phyloP scores from a whole-genome alignment of 2,888 invertebrate species.

The Andrena flavipes region DNA sequence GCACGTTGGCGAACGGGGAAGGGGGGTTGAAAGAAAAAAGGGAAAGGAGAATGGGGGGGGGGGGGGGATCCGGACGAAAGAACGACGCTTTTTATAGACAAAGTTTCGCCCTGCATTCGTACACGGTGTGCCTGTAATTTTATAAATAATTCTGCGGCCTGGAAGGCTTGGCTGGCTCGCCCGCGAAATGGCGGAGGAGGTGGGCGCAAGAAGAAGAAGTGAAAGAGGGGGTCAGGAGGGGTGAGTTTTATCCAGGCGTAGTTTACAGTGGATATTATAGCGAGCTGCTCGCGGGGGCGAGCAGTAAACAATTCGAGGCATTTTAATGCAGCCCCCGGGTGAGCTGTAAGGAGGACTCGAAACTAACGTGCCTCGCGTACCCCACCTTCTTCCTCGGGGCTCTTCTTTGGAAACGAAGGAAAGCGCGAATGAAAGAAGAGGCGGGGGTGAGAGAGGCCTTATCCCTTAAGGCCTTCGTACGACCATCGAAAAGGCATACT shows the following conservation, averaged over 20 bases:
- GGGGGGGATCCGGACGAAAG: conserved; percentile 13
- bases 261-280: conserved; percentile 76
- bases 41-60: not conserved
- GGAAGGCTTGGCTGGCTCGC: conserved; percentile 28
- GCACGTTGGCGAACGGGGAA: not conserved
- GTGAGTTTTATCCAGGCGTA: conserved; percentile 70
- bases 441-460: conserved; percentile 58
- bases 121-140: conserved; percentile 61
- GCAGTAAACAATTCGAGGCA: conserved; percentile 79
- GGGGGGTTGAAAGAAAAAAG: no score
- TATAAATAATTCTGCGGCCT: conserved; percentile 69
- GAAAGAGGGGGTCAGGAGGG: conserved; percentile 34
- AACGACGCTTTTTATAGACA: conserved; percentile 62
- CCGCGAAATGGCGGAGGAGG: conserved; percentile 10
- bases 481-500: conserved; percentile 78
- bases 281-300: conserved; percentile 49
- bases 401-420: conserved; percentile 56
- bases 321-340: conserved; percentile 76
- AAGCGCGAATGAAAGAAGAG: conserved; percentile 58
- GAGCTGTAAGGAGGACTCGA: conserved; percentile 75
- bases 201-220: conserved; percentile 22
- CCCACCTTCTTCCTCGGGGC: conserved; percentile 7
- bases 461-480: conserved; percentile 79
- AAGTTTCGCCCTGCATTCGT: conserved; percentile 59
- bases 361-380: conserved; percentile 68